These are phyloP conservation scores for Cydia strobilella DNA, from an alignment of 1,140 invertebrate genomes.

Conservation along the genomic window DNA sequence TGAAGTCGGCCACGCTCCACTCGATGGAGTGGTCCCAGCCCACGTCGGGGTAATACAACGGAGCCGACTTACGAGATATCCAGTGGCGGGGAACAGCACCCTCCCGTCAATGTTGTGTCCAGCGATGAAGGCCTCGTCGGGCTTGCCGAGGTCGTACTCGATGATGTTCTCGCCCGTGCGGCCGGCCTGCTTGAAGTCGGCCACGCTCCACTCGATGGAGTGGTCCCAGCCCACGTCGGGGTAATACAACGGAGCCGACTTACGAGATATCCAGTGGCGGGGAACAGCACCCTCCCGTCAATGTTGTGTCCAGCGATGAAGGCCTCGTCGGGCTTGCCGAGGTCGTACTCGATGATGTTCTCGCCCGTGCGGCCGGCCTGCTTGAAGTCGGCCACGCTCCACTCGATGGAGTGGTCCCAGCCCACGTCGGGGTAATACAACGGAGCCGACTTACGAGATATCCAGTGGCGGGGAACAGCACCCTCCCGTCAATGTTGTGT, in stretches of 20 bases:
- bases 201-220: slow-evolving; percentile 87
- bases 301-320: slow-evolving; percentile 95
- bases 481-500: slow-evolving; percentile 96
- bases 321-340: slow-evolving; percentile 87
- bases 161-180: slow-evolving; percentile 87
- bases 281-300: slow-evolving; percentile 96
- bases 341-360: slow-evolving; percentile 88
- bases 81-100: slow-evolving; percentile 96
- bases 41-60: too few species aligned
- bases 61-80: slow-evolving; percentile 88
- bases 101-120: slow-evolving; percentile 98
- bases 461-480: slow-evolving; percentile 97
- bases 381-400: slow-evolving; percentile 88
- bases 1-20: slow-evolving; percentile 89
- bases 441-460: slow-evolving; percentile 88
- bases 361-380: slow-evolving; percentile 82
- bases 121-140: slow-evolving; percentile 87
- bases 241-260: too few species aligned
- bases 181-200: slow-evolving; percentile 82
- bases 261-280: slow-evolving; percentile 96
- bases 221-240: slow-evolving; percentile 96
- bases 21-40: slow-evolving; percentile 94
- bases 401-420: slow-evolving; percentile 95
- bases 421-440: slow-evolving; percentile 88
- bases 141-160: slow-evolving; percentile 88